These are phyloP conservation scores for Clamator glandarius DNA, from an alignment of 2,797 vertebrate genomes.

Conservation along the genomic window DNA sequence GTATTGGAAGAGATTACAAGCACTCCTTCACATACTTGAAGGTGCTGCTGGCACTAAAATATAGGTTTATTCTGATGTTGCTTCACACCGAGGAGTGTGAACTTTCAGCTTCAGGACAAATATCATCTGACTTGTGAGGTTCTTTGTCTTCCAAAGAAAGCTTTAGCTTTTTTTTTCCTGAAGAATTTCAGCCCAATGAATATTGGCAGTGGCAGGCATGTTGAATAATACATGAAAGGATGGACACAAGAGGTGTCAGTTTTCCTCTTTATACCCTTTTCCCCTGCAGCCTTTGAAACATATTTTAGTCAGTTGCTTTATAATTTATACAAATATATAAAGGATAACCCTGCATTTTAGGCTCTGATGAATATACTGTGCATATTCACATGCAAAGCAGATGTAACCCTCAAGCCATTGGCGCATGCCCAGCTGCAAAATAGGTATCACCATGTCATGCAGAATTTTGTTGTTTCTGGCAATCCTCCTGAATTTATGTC, in stretches of 20 bases:
- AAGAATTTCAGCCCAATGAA: conserved; percentile 25
- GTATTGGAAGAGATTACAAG: neutral
- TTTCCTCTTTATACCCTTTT: conserved; percentile 32
- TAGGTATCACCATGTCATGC: neutral
- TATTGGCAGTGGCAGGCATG: conserved; percentile 12
- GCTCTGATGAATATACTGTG: conserved; percentile 6
- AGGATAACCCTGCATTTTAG: conserved; percentile 24
- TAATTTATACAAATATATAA: conserved; percentile 39
- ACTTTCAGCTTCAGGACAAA: neutral
- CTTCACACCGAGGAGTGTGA: neutral
- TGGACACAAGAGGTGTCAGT: conserved; percentile 42
- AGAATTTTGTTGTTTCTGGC: conserved; percentile 12
- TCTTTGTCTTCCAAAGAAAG: conserved; percentile 36
- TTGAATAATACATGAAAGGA: conserved; percentile 61
- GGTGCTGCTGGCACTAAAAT: neutral
- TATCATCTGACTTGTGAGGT: neutral
- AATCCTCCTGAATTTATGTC: neutral
- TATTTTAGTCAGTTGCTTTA: conserved; percentile 43
- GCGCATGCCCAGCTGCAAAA: neutral
- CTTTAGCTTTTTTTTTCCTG: neutral
- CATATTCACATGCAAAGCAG: conserved; percentile 49
- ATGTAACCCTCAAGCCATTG: conserved; percentile 27
- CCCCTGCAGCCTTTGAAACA: conserved; percentile 36
- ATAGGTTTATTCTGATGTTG: neutral
- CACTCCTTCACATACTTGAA: neutral